Evolutionary conservation across 2,113 vertebrate genomes (phyloP), one percentile per base, ranked within the genome.

Genomic region (Sorex fumeus): DNA sequence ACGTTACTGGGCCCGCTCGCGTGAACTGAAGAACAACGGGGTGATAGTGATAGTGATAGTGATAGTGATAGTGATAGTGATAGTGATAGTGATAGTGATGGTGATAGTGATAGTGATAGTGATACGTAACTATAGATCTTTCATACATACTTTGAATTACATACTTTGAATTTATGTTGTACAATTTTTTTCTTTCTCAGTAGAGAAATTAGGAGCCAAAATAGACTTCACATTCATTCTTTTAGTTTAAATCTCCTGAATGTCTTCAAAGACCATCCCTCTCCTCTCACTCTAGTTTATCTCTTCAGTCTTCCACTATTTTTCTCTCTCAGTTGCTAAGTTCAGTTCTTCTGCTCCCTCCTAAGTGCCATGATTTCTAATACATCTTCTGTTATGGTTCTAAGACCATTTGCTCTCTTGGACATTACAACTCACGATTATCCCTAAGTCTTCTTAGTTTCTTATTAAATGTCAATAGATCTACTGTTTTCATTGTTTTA

Each of bases 401-500:
- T 78, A 57, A 95, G 47, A 60, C 76, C 85, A 87, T 72, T 66
- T 95, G 74, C 79, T 50, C 25, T 93, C 78, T 90, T 27, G 25
- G 66, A 36, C 43, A 85, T 30, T 36, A 77, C 83, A 89, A 45
- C 43, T 74, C 89, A 84, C 87, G 84, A 92, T 84, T 94, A 94
- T 34, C 40, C 40, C 40, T 40, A 40, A 40, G 93, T 84, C 95
- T 82, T 93, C 15, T 13, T 79, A 81, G 43, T 93, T 91, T 90
- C 88, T 93, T 91, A 30, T 93, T 95, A 95, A 96, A 93, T 91
- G 89, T 64, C 81, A 28, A 70, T 84, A 89, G 87, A 16, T 89
- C 71, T 88, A 75, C 88, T 85, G 79, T 69, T 91, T 93, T 84
- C 34, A 12, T 93, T 93, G 84, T 72, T 95, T 86, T 94, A 82